Percentiles rank a stretch among this genome's conserved stretches.
Conservation (phyloP, 2,888 invertebrate species). For the Mantis religiosa region DNA sequence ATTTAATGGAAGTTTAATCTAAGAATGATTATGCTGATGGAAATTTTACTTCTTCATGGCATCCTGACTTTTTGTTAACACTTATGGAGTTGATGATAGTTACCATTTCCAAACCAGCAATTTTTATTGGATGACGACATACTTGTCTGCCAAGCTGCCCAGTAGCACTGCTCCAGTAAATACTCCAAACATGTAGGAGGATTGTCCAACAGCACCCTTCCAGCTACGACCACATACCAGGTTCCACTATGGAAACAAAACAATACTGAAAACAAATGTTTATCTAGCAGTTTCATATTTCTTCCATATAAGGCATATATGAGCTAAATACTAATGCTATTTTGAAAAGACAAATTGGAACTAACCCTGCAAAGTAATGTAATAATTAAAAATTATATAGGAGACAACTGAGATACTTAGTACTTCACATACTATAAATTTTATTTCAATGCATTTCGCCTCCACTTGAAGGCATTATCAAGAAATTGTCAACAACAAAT, state of each 20-base stretch:
- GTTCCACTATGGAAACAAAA: conserved; percentile 57
- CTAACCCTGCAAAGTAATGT: no score
- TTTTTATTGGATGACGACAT: conserved; percentile 29
- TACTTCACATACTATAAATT: no score
- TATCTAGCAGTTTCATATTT: no score
- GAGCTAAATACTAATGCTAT: background rate
- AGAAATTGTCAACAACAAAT: no score
- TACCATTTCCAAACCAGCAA: conserved; percentile 10
- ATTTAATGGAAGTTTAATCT: background rate
- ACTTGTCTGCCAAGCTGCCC: conserved; percentile 74
- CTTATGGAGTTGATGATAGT: background rate
- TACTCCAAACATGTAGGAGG: conserved; percentile 77
- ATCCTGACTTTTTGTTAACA: background rate
- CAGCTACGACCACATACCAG: conserved; percentile 75
- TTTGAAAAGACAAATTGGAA: no score
- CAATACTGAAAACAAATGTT: background rate
- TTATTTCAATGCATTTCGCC: no score
- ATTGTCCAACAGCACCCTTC: conserved; percentile 78
- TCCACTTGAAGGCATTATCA: no score
- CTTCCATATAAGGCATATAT: no score
- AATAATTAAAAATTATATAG: no score
- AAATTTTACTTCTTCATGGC: background rate
- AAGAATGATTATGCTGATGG: background rate
- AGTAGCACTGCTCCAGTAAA: conserved; percentile 73
- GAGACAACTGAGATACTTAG: no score